Percentiles rank a stretch among this genome's conserved stretches.
phyloP scores from a whole-genome alignment of 2,888 invertebrate species.

The Reticulitermes lucifugus region DNA sequence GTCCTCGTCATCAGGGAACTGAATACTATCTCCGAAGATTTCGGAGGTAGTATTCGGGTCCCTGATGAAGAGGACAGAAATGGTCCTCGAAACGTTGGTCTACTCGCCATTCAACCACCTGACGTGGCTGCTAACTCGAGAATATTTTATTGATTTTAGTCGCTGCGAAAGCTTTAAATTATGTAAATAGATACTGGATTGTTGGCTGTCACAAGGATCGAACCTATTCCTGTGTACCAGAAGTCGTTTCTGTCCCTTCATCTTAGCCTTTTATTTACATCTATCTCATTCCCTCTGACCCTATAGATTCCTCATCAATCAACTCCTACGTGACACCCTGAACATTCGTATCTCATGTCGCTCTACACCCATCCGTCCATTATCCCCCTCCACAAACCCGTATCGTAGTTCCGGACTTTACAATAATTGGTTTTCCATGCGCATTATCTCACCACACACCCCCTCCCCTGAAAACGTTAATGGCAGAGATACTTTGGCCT shows the following conservation, averaged over 20 bases:
- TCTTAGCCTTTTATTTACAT: constrained; percentile 23
- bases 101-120: no score
- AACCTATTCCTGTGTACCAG: no score
- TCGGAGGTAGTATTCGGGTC: no score
- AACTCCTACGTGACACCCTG: constrained; percentile 25
- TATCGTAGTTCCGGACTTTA: constrained; percentile 44
- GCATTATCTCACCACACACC: constrained; percentile 49
- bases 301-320: constrained; percentile 54
- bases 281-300: constrained; percentile 27
- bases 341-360: constrained; percentile 42
- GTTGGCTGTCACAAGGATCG: not conserved
- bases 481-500: constrained; percentile 27
- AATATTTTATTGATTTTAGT: no score
- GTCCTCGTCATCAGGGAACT: no score
- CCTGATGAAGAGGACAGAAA: no score
- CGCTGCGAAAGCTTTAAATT: no score
- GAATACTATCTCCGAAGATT: no score
- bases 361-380: not conserved
- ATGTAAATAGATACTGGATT: no score
- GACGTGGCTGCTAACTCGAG: no score
- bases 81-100: no score
- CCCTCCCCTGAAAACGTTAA: constrained; percentile 5
- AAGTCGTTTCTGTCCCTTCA: not conserved
- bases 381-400: not conserved
- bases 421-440: constrained; percentile 53